These are phyloP conservation scores for Oxycera nigricornis DNA, from an alignment of 2,888 invertebrate genomes.

Conservation along the genomic window DNA sequence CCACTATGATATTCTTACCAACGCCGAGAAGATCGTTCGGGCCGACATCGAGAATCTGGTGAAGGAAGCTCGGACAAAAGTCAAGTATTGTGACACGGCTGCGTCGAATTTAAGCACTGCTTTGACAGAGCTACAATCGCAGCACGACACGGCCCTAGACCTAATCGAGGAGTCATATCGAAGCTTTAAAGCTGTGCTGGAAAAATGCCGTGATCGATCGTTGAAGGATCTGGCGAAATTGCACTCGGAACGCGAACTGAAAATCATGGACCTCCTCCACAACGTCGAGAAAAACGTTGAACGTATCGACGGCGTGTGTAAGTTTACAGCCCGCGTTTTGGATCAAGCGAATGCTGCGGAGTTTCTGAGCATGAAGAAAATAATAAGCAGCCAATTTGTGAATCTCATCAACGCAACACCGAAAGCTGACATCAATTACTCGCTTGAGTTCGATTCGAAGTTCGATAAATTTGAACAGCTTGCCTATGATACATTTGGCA, in stretches of 20 bases:
- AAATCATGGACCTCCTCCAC: slow-evolving; percentile 88
- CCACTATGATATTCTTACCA: slow-evolving; percentile 81
- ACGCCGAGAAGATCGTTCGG: slow-evolving; percentile 79
- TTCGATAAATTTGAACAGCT: slow-evolving; percentile 78
- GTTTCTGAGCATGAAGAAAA: slow-evolving; percentile 81
- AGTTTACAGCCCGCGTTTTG: slow-evolving; percentile 81
- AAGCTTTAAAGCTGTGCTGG: slow-evolving; percentile 81
- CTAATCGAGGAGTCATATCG: slow-evolving; percentile 82
- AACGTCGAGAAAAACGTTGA: slow-evolving; percentile 84
- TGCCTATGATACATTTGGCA: slow-evolving; percentile 75
- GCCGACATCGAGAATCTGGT: slow-evolving; percentile 79
- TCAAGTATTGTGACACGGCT: slow-evolving; percentile 77
- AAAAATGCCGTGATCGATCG: slow-evolving; percentile 79
- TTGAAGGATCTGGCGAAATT: slow-evolving; percentile 75
- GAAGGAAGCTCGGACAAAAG: slow-evolving; percentile 77
- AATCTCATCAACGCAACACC: slow-evolving; percentile 81
- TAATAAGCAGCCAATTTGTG: slow-evolving; percentile 78
- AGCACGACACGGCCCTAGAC: slow-evolving; percentile 84
- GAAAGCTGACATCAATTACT: slow-evolving; percentile 80
- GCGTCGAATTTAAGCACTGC: slow-evolving; percentile 78
- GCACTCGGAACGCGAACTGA: slow-evolving; percentile 85
- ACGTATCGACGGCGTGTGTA: slow-evolving; percentile 85
- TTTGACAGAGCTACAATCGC: slow-evolving; percentile 84
- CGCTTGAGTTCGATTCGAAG: slow-evolving; percentile 83
- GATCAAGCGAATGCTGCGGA: slow-evolving; percentile 86